Evolutionary conservation across 2,888 invertebrate species (phyloP).

Genomic region (Xestia sexstrigata): DNA sequence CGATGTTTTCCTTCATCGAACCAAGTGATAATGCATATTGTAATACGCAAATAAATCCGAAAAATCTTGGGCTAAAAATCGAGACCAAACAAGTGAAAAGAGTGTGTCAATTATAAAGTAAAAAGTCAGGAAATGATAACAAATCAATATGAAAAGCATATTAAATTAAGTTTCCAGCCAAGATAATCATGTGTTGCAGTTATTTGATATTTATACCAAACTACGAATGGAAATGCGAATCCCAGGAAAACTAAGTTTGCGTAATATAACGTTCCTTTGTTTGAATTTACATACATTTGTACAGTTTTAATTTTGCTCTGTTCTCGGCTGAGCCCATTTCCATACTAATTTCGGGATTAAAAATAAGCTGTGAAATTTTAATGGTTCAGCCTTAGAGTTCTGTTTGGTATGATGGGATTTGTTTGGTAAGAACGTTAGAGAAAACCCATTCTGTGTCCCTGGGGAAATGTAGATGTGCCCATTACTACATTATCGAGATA

Average conservation of each 20-base stretch:
- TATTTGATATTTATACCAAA: slow-evolving; percentile 49
- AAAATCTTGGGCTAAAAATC: too few relatives aligned
- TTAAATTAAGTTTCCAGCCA: background rate
- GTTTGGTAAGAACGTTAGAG: background rate
- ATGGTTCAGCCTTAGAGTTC: slow-evolving; percentile 17
- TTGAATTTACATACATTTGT: slow-evolving; percentile 60
- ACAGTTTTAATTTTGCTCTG: slow-evolving; percentile 56
- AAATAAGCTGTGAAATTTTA: slow-evolving; percentile 51
- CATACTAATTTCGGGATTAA: slow-evolving; percentile 57
- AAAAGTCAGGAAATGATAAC: background rate
- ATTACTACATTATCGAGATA: background rate
- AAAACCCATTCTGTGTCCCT: background rate
- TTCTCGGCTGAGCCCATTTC: slow-evolving; percentile 49
- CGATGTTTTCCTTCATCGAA: too few relatives aligned
- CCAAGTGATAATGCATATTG: too few relatives aligned
- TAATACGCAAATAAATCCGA: too few relatives aligned
- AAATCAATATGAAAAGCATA: slow-evolving; percentile 15
- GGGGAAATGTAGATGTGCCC: background rate
- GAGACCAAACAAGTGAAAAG: too few relatives aligned
- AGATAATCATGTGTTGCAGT: slow-evolving; percentile 10
- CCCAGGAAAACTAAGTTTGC: slow-evolving; percentile 41
- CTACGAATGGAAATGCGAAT: slow-evolving; percentile 44
- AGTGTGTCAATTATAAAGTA: background rate
- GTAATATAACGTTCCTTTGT: slow-evolving; percentile 52
- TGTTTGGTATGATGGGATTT: slow-evolving; percentile 19